A percentile compares a stretch with the other conserved stretches of the same genome.
Conservation (phyloP, 2,113 vertebrate species). For the Ptyas mucosa region DNA sequence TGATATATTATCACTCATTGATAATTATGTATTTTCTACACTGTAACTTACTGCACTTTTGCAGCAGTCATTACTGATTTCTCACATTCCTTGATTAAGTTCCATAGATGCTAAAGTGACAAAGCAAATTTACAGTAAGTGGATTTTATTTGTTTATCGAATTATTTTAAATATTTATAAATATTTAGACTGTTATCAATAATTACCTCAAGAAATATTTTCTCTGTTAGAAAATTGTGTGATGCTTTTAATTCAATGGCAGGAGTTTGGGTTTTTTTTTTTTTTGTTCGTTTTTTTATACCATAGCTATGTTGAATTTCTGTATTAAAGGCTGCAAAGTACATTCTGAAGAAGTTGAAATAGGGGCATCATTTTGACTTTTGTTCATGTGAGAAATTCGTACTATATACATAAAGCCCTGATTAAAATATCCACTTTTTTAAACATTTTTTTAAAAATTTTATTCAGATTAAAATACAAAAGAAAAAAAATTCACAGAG, state of each 20-base stretch:
- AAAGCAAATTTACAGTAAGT: neutral
- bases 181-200: neutral
- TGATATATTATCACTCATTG: neutral
- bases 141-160: neutral
- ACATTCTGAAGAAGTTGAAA: neutral
- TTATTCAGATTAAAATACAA: neutral
- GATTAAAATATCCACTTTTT: neutral
- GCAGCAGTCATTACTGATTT: neutral
- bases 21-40: neutral
- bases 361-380: neutral
- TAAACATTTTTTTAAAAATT: neutral
- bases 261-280: neutral
- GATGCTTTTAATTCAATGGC: neutral
- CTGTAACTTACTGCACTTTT: neutral
- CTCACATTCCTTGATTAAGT: neutral
- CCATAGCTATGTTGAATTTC: neutral
- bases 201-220: neutral
- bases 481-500: neutral
- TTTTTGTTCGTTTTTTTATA: neutral
- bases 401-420: neutral
- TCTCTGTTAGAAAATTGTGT: neutral
- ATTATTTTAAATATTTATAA: neutral
- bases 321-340: neutral
- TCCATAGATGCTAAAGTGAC: neutral
- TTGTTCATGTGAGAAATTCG: neutral